phyloP scores from a whole-genome alignment of 2,797 vertebrate species.

The Falco naumanni region DNA sequence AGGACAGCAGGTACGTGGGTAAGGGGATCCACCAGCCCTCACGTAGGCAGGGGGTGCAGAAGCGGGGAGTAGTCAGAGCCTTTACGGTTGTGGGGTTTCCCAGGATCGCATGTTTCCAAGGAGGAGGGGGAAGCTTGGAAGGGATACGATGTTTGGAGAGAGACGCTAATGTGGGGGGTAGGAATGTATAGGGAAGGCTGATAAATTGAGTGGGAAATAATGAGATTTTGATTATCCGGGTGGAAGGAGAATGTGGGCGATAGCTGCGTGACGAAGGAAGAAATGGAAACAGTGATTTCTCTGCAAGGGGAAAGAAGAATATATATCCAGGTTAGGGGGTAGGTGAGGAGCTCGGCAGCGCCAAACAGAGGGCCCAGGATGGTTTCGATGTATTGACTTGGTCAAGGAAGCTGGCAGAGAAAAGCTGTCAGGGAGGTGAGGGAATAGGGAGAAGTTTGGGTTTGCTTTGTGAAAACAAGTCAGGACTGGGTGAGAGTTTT shows the following conservation, averaged over 20 bases:
- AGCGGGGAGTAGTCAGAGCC: not conserved
- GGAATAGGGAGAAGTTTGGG: not conserved
- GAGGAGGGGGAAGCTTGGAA: not conserved
- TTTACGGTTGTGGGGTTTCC: not conserved
- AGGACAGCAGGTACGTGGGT: accelerated
- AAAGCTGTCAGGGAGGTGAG: not conserved
- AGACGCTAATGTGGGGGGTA: not conserved
- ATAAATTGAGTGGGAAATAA: not conserved
- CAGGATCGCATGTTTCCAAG: not conserved
- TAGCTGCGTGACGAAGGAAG: not conserved
- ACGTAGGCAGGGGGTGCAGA: not conserved
- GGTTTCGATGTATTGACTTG: not conserved
- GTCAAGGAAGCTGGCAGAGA: not conserved
- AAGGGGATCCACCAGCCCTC: not conserved
- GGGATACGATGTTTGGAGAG: not conserved
- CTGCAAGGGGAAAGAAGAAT: not conserved
- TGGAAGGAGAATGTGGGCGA: not conserved
- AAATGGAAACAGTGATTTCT: not conserved
- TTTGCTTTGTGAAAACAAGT: not conserved
- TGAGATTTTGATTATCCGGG: not conserved
- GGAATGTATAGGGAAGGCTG: not conserved
- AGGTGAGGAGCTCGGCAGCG: not conserved
- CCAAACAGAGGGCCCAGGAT: not conserved
- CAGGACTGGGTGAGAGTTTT: not conserved
- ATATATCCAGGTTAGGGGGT: not conserved